These are phyloP conservation scores for Enoplosus armatus DNA, from an alignment of 2,797 vertebrate species.

Conservation along the genomic window DNA sequence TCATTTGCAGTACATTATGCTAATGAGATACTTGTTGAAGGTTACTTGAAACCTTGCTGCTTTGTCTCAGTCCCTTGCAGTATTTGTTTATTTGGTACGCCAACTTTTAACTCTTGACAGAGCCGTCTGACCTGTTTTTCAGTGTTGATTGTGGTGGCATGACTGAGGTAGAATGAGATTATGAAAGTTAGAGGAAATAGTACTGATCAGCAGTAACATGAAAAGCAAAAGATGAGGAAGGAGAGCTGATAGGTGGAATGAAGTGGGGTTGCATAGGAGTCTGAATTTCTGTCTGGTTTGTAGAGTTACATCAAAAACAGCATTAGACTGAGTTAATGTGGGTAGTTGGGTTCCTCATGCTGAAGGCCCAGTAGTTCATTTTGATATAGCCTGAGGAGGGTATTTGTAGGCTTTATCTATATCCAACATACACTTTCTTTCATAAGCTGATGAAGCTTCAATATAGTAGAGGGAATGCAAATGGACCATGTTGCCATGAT, in stretches of 20 bases:
- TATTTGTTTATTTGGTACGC: conserved; percentile 8
- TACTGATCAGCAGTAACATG: neutral
- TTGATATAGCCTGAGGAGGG: neutral
- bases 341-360: neutral
- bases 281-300: neutral
- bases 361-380: neutral
- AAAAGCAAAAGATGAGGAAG: neutral
- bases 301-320: neutral
- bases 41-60: neutral
- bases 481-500: conserved; percentile 52
- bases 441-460: conserved; percentile 35
- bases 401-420: neutral
- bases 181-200: neutral
- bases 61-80: neutral
- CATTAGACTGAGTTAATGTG: neutral
- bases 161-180: fast-evolving
- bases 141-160: neutral
- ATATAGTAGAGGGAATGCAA: conserved; percentile 30
- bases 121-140: conserved; percentile 64
- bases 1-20: neutral
- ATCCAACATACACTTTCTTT: neutral
- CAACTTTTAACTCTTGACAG: neutral
- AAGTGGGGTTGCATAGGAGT: neutral
- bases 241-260: neutral
- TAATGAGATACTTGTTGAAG: neutral